Base-by-base conservation (phyloP, 2,888 invertebrate genomes). In the Tuta absoluta region DNA sequence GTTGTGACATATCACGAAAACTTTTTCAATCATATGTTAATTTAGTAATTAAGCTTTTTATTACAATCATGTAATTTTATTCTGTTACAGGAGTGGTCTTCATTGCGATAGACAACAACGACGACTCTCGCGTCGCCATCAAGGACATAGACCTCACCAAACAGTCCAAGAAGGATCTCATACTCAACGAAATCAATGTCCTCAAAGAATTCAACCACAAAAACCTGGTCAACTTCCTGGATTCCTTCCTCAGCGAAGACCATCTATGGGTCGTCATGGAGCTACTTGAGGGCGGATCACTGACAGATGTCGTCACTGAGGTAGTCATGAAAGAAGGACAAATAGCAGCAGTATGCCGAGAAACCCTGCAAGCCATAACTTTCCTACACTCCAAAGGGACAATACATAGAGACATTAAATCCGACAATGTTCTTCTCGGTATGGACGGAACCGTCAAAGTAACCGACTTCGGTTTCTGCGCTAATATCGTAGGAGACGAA, bases 231-330 rank as follows among this genome's bases (percentile, higher is more conserved):
- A 99, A 99, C 86, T 99, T 98, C 86, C 91, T 98, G 8, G 98
- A 98, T 76, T 96, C 97, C 12, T 98, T 97, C 91, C 94, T 98
- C n/a, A 94, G 98, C 57, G 94, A 95, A 69, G 96, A 97, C 65
- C 97, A 98, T 81, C 92, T 99, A 7, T 99, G 98, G 98, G 99
- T 98, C 0, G 95, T 98, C 0, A 98, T 99, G 98, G 99, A 99
- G 85, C 94, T 98, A 64, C 93, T 99, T 66, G 97, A 98, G 74
- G 98, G 99, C 7, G 99, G 99, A 0, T 97, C 98, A 10, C 91
- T 99, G 58, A 99, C 99, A 0, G 98, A 99, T 80, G 98, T 99
- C 0, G 99, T 99, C 45, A 98, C 98, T 0, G 98, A 99, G 86
- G 98, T 98, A 0, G 95, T 98, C 8, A 97, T 99, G 97, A 97